A percentile compares a stretch with the other conserved stretches of the same genome.
These are phyloP conservation scores for Botia almorhae DNA, from an alignment of 2,797 vertebrate species.

Conservation along the genomic window DNA sequence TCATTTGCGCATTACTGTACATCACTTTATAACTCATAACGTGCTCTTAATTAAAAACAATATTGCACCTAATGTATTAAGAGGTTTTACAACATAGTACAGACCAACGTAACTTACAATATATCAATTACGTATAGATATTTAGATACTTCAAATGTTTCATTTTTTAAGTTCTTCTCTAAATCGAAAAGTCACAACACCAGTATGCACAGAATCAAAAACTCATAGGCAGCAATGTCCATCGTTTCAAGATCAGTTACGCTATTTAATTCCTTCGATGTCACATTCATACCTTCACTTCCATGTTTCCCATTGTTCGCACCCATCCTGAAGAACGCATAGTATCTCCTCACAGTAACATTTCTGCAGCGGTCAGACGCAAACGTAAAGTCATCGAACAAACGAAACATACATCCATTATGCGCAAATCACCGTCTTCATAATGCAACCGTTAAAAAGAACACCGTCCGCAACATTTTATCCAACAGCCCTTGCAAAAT, in stretches of 20 bases:
- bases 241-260: not conserved
- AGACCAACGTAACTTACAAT: no score
- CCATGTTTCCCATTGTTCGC: slow-evolving; percentile 98
- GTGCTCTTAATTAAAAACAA: no score
- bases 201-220: not conserved
- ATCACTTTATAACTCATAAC: no score
- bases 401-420: slow-evolving; percentile 37
- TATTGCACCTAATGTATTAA: no score
- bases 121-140: no score
- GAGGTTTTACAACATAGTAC: no score
- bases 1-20: no score
- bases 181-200: not conserved
- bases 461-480: not conserved
- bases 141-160: not conserved
- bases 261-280: not conserved
- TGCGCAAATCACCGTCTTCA: not conserved
- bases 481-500: not conserved
- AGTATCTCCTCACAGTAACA: slow-evolving; percentile 74
- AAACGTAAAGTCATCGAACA: slow-evolving; percentile 12
- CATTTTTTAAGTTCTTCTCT: not conserved
- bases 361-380: slow-evolving; percentile 47
- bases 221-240: not conserved
- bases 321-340: slow-evolving; percentile 95
- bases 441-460: not conserved
- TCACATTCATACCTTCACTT: slow-evolving; percentile 91